Base-by-base conservation (phyloP, 2,113 vertebrate genomes). In the Corvus moneduloides region DNA sequence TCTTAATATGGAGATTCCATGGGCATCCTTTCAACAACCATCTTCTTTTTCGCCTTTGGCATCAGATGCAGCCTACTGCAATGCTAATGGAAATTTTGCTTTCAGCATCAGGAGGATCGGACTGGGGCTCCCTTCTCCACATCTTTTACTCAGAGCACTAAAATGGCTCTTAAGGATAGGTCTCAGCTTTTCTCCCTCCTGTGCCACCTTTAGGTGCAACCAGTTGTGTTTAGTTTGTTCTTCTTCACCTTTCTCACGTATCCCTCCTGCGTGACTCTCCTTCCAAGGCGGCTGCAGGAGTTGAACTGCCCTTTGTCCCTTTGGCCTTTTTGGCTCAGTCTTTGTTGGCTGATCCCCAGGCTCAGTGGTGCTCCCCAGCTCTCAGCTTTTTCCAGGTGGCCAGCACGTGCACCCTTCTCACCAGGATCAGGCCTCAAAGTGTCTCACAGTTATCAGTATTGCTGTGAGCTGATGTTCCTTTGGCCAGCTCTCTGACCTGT, bases 171-270 rank as follows among this genome's bases (percentile, higher is more conserved):
- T 51, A 27, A 54, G 41, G 64, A 10, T 6, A 56, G 21, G 5
- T 43, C n/a, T 91, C 49, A 41, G 16, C 37, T 86, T 92, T 74
- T 63, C 13, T 76, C 10, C 28, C 27, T 84, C 17, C 33, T 26
- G 24, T 64, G 41, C 23, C 32, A 26, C 35, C 14, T 62, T 91
- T 18, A 51, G n/a, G 41, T 41, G 13, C 46, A 83, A 76, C 7
- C 43, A 69, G 6, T 21, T 62, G 37, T 48, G 33, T 32, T 71
- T 54, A 64, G 2, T 76, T 88, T 1, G 2, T 54, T 11, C 24
- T 63, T 35, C 49, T 91, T 72, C 59, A 28, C 10, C 15, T 41
- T 84, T 89, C 37, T 48, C 1, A 1, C 1, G 0, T 4, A 0
- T 69, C 48, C 27, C 32, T 81, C 48, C 49, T 44, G n/a, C 0